A percentile compares a stretch with the other conserved stretches of the same genome.
phyloP scores from a whole-genome alignment of 2,113 vertebrate genomes.

The Callipepla californica region DNA sequence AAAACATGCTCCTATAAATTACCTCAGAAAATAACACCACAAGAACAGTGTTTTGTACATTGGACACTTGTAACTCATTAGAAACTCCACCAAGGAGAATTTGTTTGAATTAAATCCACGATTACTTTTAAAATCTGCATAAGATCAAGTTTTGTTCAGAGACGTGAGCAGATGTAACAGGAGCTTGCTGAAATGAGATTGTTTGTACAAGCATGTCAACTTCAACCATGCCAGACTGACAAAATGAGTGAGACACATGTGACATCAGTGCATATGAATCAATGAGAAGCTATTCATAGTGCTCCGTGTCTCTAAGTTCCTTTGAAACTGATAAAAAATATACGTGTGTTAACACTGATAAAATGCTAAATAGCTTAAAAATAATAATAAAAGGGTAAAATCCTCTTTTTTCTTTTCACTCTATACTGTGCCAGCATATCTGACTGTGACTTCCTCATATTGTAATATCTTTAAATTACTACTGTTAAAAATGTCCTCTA shows the following conservation, averaged over 20 bases:
- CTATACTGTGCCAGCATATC: background rate
- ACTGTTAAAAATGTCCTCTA: background rate
- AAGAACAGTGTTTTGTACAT: background rate
- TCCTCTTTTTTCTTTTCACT: background rate
- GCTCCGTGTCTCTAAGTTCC: background rate
- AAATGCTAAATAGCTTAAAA: background rate
- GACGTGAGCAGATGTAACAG: background rate
- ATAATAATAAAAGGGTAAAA: background rate
- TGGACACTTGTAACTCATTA: background rate
- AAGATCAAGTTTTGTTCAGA: background rate
- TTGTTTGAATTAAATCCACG: background rate
- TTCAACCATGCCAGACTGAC: background rate
- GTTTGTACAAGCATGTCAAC: background rate
- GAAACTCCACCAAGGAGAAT: background rate
- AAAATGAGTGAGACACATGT: background rate
- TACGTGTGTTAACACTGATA: background rate
- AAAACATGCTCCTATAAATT: background rate
- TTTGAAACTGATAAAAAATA: background rate
- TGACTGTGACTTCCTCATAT: background rate
- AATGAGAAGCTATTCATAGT: background rate
- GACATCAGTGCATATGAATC: background rate
- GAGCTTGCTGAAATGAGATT: conserved; percentile 15
- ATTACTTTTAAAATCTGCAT: background rate
- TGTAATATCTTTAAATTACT: background rate
- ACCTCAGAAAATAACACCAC: background rate